Evolutionary conservation across 2,888 invertebrate genomes (phyloP), one percentile per base, ranked within the genome.

Genomic region (Aproaerema taeniolella): DNA sequence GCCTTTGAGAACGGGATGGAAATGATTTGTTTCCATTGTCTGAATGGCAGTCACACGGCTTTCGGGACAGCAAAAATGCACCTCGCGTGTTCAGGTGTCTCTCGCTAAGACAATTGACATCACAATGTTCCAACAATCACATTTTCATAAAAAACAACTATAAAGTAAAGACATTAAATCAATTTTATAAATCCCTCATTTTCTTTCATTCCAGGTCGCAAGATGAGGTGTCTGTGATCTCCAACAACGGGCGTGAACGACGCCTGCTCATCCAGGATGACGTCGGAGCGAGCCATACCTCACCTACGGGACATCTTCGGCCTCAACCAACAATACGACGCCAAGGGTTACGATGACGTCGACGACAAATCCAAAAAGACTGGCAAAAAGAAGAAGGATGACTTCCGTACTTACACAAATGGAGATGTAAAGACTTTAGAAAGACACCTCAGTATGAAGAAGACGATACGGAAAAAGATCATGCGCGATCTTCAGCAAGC

Each of bases 391-490:
- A 89, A 90, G 58, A 91, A 91, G 60, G 91, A 92, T 51, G 92
- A 92, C 65, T 91, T 88, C 73, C 90, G 91, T 64, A 87, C 90
- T 2, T 85, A 90, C 54, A 85, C 89, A 9, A 91, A 91, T 59
- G 90, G 89, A 36, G 91, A 91, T 67, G 91, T 92, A 30, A 91
- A 91, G 60, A 94, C 94, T 12, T 74, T 94, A 29, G 94, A 95
- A 64, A 85, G 94, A 54, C 94, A 94, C 72, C 88, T 95, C 58
- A 94, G 94, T 67, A 94, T 94, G 94, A 94, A 95, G 85, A 94
- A 94, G 69, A 94, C 94, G 11, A 94, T 94, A 53, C 82, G 94
- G 54, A 94, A 93, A 83, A 94, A 94, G 79, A 94, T 94, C 65
- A 94, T 94, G 93, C 87, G 94, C 20, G 94, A 94, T 71, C 87